Percentiles rank a stretch among this genome's conserved stretches.
These are phyloP conservation scores for Lysandra coridon DNA, from an alignment of 2,888 invertebrate species.

Conservation along the genomic window DNA sequence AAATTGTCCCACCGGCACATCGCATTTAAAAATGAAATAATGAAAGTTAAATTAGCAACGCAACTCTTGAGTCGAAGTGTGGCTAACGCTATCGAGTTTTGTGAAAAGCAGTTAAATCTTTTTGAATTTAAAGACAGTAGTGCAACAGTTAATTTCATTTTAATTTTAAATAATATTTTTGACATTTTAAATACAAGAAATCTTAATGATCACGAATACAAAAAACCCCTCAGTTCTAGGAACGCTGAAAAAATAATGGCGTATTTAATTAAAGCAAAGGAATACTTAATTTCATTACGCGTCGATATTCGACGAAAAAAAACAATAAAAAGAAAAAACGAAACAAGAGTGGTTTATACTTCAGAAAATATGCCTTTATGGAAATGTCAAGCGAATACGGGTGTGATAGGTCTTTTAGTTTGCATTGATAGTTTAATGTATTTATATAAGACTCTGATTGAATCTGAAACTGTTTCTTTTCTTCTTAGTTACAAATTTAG, in stretches of 20 bases:
- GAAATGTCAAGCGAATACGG: constrained; percentile 25
- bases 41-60: constrained; percentile 39
- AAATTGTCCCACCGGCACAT: too few species aligned
- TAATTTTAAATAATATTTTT: constrained; percentile 36
- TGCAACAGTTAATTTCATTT: constrained; percentile 37
- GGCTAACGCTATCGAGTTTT: constrained; percentile 32
- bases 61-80: constrained; percentile 39
- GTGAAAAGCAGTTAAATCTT: constrained; percentile 27
- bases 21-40: constrained; percentile 38
- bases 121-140: constrained; percentile 34
- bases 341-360: too few species aligned
- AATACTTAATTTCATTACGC: neutral
- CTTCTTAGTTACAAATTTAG: constrained; percentile 34
- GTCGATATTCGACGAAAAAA: too few species aligned
- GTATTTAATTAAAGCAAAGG: neutral
- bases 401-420: constrained; percentile 33
- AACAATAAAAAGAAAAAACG: too few species aligned
- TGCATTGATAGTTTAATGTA: neutral
- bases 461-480: constrained; percentile 32
- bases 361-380: too few species aligned
- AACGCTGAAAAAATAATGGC: constrained; percentile 11
- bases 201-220: constrained; percentile 10
- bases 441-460: too few species aligned
- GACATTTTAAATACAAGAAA: constrained; percentile 38
- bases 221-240: constrained; percentile 24